These are phyloP conservation scores for Coracias cyanogaster DNA, from an alignment of 2,797 vertebrate genomes.

Conservation along the genomic window DNA sequence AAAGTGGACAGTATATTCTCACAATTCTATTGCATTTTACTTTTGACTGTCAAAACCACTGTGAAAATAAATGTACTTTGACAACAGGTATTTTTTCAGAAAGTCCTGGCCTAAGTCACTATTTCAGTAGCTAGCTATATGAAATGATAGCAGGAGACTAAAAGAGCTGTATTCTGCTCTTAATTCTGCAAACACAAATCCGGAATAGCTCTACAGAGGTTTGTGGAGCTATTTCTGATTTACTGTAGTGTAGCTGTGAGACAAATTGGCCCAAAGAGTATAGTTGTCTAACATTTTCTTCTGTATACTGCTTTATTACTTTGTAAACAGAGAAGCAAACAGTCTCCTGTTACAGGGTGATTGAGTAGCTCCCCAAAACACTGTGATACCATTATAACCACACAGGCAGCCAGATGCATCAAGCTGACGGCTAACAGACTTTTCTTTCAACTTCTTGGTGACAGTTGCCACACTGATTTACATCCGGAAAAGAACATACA, in stretches of 20 bases:
- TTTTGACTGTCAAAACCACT: not conserved
- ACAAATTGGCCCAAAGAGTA: slow-evolving; percentile 22
- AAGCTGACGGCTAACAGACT: not conserved
- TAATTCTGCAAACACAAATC: slow-evolving; percentile 12
- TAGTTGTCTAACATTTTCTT: slow-evolving; percentile 26
- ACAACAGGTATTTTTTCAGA: not conserved
- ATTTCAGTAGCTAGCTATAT: not conserved
- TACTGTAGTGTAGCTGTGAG: not conserved
- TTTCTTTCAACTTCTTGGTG: not conserved
- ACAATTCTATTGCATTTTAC: not conserved
- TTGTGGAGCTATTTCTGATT: slow-evolving; percentile 45
- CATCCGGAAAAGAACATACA: not conserved
- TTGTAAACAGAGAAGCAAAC: not conserved
- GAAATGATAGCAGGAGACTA: not conserved
- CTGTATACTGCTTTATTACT: not conserved
- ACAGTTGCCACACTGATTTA: slow-evolving; percentile 19
- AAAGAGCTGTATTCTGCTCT: not conserved
- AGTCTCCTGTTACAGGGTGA: not conserved
- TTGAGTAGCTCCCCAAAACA: slow-evolving; percentile 19
- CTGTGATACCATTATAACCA: not conserved
- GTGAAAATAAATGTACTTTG: not conserved
- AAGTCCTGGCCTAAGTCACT: not conserved
- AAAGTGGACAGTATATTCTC: not conserved
- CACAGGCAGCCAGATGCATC: not conserved
- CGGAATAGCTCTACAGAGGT: slow-evolving; percentile 12